phyloP scores from a whole-genome alignment of 2,888 invertebrate species.

The Andrena hattorfiana region DNA sequence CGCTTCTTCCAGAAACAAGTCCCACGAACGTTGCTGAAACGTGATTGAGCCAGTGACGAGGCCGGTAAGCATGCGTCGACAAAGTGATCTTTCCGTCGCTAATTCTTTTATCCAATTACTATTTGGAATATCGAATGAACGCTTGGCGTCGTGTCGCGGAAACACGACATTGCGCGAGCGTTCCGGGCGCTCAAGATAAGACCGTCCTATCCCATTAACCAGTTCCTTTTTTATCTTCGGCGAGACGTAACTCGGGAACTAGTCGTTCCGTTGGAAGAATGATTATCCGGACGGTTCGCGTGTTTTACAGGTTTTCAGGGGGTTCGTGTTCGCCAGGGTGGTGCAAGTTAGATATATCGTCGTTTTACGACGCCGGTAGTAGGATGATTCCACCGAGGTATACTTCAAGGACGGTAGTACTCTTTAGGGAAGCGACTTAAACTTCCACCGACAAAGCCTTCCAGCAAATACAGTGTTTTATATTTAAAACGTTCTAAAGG shows the following conservation, averaged over 20 bases:
- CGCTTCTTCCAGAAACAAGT: background rate
- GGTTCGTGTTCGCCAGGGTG: constrained; percentile 61
- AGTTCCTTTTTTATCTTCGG: constrained; percentile 64
- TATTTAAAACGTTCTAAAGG: constrained; percentile 40
- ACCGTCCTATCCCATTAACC: constrained; percentile 58
- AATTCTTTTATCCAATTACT: constrained; percentile 31
- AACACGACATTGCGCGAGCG: constrained; percentile 30
- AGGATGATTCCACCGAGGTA: constrained; percentile 54
- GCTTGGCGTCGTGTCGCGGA: constrained; percentile 4
- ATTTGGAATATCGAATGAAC: constrained; percentile 28
- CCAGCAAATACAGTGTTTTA: constrained; percentile 37
- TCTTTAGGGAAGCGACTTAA: constrained; percentile 49
- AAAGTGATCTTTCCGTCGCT: constrained; percentile 6
- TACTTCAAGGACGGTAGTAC: constrained; percentile 34
- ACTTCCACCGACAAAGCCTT: constrained; percentile 23
- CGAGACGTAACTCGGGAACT: constrained; percentile 61
- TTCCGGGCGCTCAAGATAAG: constrained; percentile 56
- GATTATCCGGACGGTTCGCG: constrained; percentile 71
- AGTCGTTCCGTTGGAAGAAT: constrained; percentile 66
- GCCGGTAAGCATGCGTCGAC: constrained; percentile 2
- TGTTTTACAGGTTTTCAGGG: constrained; percentile 72
- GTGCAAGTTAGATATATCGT: constrained; percentile 58
- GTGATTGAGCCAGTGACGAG: background rate
- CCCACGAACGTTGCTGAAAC: background rate
- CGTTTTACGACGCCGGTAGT: constrained; percentile 57